phyloP scores from a whole-genome alignment of 53 echinoderm and acorn worm species.

The Crossaster papposus region DNA sequence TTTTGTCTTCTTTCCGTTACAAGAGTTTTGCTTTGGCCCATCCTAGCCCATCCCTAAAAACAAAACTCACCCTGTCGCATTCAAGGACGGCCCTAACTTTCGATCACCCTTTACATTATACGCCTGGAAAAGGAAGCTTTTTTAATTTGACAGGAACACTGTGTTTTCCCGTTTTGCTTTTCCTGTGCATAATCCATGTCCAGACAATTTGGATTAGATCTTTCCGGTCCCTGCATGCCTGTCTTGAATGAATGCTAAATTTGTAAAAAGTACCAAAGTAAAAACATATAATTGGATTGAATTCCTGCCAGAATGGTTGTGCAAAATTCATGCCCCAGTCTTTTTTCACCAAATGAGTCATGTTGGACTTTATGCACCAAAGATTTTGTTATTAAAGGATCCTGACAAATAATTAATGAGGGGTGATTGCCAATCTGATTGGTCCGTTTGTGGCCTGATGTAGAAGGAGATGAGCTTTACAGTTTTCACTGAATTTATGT shows the following conservation, averaged over 20 bases:
- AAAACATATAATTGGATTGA: not conserved
- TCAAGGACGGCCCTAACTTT: not conserved
- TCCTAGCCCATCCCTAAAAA: not conserved
- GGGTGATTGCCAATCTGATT: too few species aligned
- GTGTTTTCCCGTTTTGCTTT: not conserved
- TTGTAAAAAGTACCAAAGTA: not conserved
- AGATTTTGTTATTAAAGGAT: too few species aligned
- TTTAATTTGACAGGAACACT: not conserved
- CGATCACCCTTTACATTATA: not conserved
- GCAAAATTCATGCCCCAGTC: too few species aligned
- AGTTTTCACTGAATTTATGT: too few species aligned
- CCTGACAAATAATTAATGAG: too few species aligned
- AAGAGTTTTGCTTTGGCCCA: not conserved
- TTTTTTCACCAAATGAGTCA: too few species aligned
- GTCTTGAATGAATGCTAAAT: not conserved
- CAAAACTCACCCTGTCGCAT: not conserved
- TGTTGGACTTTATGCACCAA: too few species aligned
- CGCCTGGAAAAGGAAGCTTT: not conserved
- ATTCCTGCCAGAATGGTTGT: not conserved
- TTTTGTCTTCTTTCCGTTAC: not conserved
- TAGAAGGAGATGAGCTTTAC: too few species aligned
- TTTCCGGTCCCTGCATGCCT: not conserved
- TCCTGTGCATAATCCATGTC: slow-evolving; percentile 14
- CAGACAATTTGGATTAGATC: not conserved
- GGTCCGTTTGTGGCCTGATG: too few species aligned